A percentile compares a stretch with the other conserved stretches of the same genome.
Conservation (phyloP, 64 coral and sea anemone species). For the Montipora efflorescens region DNA sequence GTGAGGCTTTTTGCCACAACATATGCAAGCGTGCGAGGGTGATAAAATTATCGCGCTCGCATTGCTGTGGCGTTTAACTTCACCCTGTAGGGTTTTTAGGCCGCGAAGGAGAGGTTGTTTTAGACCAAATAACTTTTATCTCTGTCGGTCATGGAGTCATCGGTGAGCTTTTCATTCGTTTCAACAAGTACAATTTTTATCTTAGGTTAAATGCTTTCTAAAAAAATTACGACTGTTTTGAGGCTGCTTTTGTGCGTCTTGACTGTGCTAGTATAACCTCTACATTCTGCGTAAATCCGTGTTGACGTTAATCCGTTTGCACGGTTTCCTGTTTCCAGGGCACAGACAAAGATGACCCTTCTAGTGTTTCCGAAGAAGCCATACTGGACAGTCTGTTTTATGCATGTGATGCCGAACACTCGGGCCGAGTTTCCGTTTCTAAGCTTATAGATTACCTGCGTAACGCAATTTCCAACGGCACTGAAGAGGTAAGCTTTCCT, state of each 20-base stretch:
- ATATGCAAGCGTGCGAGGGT: background rate
- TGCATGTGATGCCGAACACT: conserved; percentile 73
- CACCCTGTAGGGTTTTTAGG: background rate
- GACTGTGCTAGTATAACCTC: background rate
- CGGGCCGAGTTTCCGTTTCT: conserved; percentile 82
- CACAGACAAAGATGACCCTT: conserved; percentile 66
- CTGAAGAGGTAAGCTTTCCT: conserved; percentile 27
- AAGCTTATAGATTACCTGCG: conserved; percentile 86
- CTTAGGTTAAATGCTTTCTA: background rate
- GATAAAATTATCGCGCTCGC: background rate
- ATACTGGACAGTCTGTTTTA: conserved; percentile 92
- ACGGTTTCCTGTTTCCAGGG: conserved; percentile 70
- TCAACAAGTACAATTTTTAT: background rate
- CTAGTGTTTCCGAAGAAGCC: conserved; percentile 85
- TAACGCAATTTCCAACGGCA: conserved; percentile 78
- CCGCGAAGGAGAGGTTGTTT: background rate
- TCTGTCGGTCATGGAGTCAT: background rate
- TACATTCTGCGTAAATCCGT: background rate
- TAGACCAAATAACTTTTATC: background rate
- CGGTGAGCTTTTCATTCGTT: background rate
- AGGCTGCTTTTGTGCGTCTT: background rate
- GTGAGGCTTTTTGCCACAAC: background rate
- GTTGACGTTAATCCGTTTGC: conserved; percentile 11
- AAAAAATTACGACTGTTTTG: too few species aligned
- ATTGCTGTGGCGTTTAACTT: background rate